Evolutionary conservation across 2,888 invertebrate species (phyloP), one percentile per base, ranked within the genome.

Genomic region (Ctenicera cuprea): DNA sequence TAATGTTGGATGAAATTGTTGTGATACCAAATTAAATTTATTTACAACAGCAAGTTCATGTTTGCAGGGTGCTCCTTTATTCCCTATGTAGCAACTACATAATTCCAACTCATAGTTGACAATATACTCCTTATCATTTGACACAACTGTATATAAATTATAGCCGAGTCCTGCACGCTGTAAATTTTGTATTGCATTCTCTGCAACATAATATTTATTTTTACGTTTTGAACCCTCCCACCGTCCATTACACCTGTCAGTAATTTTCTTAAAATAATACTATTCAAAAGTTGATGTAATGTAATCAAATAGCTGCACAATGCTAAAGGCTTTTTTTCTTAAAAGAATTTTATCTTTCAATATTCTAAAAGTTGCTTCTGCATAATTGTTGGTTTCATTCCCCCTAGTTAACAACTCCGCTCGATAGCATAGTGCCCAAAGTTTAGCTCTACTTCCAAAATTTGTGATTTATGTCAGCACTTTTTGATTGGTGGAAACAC

Each of bases 281-380:
- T 50, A 3, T 18, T 50, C 50, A 50, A 50, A 50, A 50, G 2
- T 50, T 16, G 9, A 2, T 18, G 20, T 18, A 3, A 50, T 18
- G 8, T 50, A 50, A 16, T 50, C 50, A 50, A 50, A 50, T 14
- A 50, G 3, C 14, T 50, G 50, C 1, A 50, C 14, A 16, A 50
- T 50, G 20, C 20, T 50, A 50, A 50, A 50, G 11, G 20, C 14
- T 18, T 50, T 50, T 16, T 11, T 50, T 50, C 50, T 50, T 11
- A n/a, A 11, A n/a, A 18, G 11, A 2, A 50, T 50, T 16, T 16
- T n/a, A 41, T 50, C n/a, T 50, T 50, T 50, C 8, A 50, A 50
- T 50, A 50, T 18, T 18, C 14, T 50, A 50, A 50, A 50, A 4
- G 50, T 50, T 16, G 50, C 11, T 18, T 14, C 50, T n/a, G n/a